Conservation (phyloP, 2,797 vertebrate species). For the Tauraco hartlaubi region DNA sequence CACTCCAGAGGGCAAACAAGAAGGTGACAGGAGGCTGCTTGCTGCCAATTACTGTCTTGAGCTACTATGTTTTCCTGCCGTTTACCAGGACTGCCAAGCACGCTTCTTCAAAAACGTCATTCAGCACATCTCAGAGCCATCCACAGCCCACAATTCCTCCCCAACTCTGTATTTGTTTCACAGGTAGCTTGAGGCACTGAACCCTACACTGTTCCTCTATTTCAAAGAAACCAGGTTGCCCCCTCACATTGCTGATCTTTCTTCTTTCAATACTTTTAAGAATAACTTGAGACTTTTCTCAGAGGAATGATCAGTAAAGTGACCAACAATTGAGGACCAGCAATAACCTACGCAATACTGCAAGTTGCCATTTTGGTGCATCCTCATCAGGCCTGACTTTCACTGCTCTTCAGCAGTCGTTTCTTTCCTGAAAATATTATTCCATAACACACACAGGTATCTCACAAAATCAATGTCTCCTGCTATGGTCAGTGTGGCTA, state of each 20-base stretch:
- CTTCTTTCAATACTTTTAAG: neutral
- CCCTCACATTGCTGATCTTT: neutral
- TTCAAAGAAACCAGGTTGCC: neutral
- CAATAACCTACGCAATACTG: neutral
- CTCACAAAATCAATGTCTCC: neutral
- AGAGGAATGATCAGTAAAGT: neutral
- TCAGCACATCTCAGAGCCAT: neutral
- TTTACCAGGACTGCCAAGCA: neutral
- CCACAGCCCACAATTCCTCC: fast-evolving
- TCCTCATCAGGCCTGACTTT: neutral
- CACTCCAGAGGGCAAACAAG: neutral
- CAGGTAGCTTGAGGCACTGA: neutral
- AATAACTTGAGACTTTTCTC: neutral
- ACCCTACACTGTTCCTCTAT: neutral
- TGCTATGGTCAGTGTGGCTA: neutral
- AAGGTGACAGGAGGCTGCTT: neutral
- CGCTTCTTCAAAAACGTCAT: neutral
- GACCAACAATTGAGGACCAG: neutral
- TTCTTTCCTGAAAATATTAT: neutral
- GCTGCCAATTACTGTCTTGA: neutral
- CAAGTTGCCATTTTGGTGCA: neutral
- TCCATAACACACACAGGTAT: neutral
- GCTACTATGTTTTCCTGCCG: neutral
- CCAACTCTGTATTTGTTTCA: neutral
- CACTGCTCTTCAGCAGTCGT: neutral